Evolutionary conservation across 2,888 invertebrate genomes (phyloP), one percentile per base, ranked within the genome.

Genomic region (Drosophila bunnanda): DNA sequence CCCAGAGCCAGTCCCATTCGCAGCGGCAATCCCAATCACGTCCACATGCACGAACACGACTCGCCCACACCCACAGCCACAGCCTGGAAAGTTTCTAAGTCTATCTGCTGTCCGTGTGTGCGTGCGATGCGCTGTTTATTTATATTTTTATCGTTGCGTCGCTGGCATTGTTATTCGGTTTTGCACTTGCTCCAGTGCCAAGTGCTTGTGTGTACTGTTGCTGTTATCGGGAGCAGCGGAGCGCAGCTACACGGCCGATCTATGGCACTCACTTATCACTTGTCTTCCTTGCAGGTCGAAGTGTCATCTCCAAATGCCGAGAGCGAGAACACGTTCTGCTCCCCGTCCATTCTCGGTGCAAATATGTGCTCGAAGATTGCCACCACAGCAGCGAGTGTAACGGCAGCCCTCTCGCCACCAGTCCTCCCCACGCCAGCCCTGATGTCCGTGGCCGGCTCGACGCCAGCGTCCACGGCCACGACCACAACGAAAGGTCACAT

Each of bases 251-350:
- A 10, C 17, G 28, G 20, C 8, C 38, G n/a, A n/a, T 53, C 12
- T n/a, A 30, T 46, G 20, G 9, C 50, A 20, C 32, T 20, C 38
- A n/a, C 38, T 32, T 48, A 38, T 25, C 25, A 30, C 20, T 48
- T 53, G 48, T 57, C 52, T 32, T 32, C 22, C 55, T 30, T 56
- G 15, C 69, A 93, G 92, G 92, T 93, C 67, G 92, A 93, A 88
- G 92, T 93, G 54, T 92, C 92, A 54, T 93, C 92, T 41, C 92
- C 92, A 78, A 93, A 91, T 90, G 92, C 92, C 69, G 92, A 93
- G 80, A 91, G 88, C 69, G 92, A 93, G 78, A 92, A 91, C 67
- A 92, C 92, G 76, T 91, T 92, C 78, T 92, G 92, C 82, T 92
- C 92, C 76, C 92, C 92, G 82, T 92, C 92, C 65, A 91, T 92